These are phyloP conservation scores for Drosophila flavopinicola DNA, from an alignment of 2,888 invertebrate genomes.

Conservation along the genomic window DNA sequence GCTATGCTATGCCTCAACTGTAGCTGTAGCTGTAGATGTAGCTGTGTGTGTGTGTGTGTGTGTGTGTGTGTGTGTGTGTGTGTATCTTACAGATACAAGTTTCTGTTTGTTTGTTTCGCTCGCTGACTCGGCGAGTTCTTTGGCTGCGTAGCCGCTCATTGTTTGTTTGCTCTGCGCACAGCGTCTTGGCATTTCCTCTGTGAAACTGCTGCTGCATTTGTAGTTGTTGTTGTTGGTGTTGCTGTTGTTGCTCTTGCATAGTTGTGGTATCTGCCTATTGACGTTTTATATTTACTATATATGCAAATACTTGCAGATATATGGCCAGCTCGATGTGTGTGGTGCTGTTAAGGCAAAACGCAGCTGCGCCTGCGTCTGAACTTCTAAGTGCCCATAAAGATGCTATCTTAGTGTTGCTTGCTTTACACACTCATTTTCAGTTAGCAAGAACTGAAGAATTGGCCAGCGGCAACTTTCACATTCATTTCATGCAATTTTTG, in stretches of 20 bases:
- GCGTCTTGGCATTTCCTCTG: conserved; percentile 67
- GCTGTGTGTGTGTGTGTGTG: conserved; percentile 20
- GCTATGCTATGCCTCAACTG: conserved; percentile 31
- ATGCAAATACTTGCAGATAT: conserved; percentile 29
- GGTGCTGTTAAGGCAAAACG: conserved; percentile 15
- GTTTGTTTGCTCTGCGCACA: conserved; percentile 50
- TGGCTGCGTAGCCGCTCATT: conserved; percentile 48
- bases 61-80: conserved; percentile 27
- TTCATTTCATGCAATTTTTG: conserved; percentile 60
- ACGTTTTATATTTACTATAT: conserved; percentile 21
- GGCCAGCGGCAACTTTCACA: conserved; percentile 65
- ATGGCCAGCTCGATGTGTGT: conserved; percentile 25
- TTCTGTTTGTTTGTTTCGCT: conserved; percentile 67
- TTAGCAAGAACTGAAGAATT: conserved; percentile 27
- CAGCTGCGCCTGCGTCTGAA: conserved; percentile 8
- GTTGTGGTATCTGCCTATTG: conserved; percentile 52
- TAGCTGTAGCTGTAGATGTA: conserved; percentile 4
- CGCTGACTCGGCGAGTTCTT: conserved; percentile 52
- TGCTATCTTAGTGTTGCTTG: conserved; percentile 21
- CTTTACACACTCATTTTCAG: conserved; percentile 5
- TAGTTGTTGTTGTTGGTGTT: conserved; percentile 17
- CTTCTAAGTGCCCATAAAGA: conserved; percentile 33
- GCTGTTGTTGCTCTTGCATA: conserved; percentile 21
- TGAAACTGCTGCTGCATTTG: background rate
- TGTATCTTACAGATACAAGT: conserved; percentile 73